Conservation (phyloP, 2,888 invertebrate genomes). For the Icerya purchasi region DNA sequence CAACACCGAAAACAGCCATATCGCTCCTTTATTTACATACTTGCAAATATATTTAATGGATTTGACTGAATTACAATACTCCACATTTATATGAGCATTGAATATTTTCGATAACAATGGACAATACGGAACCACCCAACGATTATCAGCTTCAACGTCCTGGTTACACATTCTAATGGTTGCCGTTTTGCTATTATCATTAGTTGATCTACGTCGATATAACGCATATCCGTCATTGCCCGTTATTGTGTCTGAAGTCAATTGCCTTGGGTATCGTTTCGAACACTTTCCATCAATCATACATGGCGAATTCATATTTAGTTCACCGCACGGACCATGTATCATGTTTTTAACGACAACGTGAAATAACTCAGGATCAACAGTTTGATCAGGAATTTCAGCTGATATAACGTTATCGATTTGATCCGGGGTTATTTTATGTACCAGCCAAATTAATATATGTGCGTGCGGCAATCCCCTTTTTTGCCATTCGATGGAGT, state of each 20-base stretch:
- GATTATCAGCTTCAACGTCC: slow-evolving; percentile 16
- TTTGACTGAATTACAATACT: slow-evolving; percentile 25
- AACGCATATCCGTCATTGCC: slow-evolving; percentile 22
- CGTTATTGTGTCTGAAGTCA: slow-evolving; percentile 20
- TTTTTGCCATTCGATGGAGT: slow-evolving; percentile 22
- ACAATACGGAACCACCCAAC: slow-evolving; percentile 18
- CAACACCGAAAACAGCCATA: slow-evolving; percentile 14
- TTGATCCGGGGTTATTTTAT: slow-evolving; percentile 21
- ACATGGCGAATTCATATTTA: slow-evolving; percentile 17
- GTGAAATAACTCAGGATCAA: slow-evolving; percentile 20
- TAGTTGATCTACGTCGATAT: slow-evolving; percentile 18
- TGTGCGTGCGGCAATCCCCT: slow-evolving; percentile 21
- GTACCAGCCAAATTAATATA: slow-evolving; percentile 22
- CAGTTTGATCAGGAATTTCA: slow-evolving; percentile 21
- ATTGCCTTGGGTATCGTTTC: slow-evolving; percentile 19
- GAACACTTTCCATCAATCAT: slow-evolving; percentile 16
- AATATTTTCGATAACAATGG: slow-evolving; percentile 17
- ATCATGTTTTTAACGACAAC: slow-evolving; percentile 19
- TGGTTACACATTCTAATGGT: slow-evolving; percentile 16
- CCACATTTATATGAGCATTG: slow-evolving; percentile 24
- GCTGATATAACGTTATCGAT: slow-evolving; percentile 22
- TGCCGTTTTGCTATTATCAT: slow-evolving; percentile 9
- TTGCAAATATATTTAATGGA: slow-evolving; percentile 25
- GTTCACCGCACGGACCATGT: slow-evolving; percentile 20
- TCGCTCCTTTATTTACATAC: slow-evolving; percentile 20